Conservation (phyloP, 2,888 invertebrate genomes). For the Chrysodeixis includens region DNA sequence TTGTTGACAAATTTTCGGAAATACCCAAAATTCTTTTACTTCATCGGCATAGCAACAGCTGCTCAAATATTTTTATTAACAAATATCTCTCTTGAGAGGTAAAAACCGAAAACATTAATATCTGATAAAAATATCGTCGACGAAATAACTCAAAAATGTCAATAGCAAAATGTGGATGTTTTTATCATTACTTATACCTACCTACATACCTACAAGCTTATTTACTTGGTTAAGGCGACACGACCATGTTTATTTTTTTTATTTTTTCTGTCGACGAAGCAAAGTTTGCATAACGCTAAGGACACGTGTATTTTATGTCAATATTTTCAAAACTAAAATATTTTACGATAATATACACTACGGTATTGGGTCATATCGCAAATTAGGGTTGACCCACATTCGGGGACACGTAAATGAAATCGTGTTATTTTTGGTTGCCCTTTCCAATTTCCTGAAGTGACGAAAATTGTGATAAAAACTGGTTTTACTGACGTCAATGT, state of each 20-base stretch:
- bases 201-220: conserved; percentile 12
- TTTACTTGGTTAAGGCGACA: conserved; percentile 16
- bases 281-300: neutral
- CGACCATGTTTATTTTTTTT: neutral
- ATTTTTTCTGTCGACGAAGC: neutral
- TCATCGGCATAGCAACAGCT: conserved; percentile 2
- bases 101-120: conserved; percentile 23
- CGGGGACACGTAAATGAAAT: neutral
- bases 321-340: conserved; percentile 5
- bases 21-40: neutral
- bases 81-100: conserved; percentile 4
- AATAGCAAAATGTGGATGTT: conserved; percentile 22
- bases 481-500: no score
- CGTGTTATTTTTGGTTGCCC: neutral
- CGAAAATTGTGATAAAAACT: neutral
- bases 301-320: conserved; percentile 5
- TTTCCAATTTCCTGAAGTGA: neutral
- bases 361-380: neutral
- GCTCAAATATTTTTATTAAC: conserved; percentile 19
- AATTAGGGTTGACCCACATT: conserved; percentile 4
- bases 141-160: conserved; percentile 35
- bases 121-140: conserved; percentile 39
- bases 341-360: conserved; percentile 3
- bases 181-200: conserved; percentile 18
- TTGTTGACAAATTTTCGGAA: neutral